Percentiles rank a stretch among this genome's conserved stretches.
Evolutionary conservation across 2,888 invertebrate species (phyloP).

Genomic region (Megalurothrips usitatus): DNA sequence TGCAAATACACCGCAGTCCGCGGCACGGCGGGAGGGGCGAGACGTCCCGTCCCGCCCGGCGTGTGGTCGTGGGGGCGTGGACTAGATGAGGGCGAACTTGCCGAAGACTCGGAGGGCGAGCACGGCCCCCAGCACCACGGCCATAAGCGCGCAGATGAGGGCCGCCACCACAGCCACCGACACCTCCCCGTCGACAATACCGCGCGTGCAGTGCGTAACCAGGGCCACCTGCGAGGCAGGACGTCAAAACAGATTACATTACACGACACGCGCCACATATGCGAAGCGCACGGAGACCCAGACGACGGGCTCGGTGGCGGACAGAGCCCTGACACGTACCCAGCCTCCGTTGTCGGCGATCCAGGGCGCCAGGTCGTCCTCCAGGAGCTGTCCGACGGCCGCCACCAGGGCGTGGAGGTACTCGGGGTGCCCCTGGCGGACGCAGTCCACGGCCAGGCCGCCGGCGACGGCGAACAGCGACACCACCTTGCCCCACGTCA

Average conservation of each 20-base stretch:
- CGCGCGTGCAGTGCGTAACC: conserved; percentile 6
- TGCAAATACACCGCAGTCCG: background rate
- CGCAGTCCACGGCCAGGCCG: conserved; percentile 75
- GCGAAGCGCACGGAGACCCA: too few relatives aligned
- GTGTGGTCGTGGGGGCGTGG: background rate
- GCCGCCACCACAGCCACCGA: conserved; percentile 17
- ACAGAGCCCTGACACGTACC: conserved; percentile 52
- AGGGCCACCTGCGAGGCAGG: background rate
- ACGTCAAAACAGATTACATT: background rate
- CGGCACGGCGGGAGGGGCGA: background rate
- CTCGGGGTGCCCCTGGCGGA: conserved; percentile 70
- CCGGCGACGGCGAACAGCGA: conserved; percentile 78
- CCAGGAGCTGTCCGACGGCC: conserved; percentile 67
- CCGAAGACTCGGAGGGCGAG: background rate
- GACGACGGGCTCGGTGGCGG: background rate
- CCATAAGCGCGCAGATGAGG: conserved; percentile 12
- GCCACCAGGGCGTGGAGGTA: conserved; percentile 72
- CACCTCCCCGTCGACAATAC: conserved; percentile 4
- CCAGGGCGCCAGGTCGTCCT: conserved; percentile 69
- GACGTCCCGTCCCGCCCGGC: background rate
- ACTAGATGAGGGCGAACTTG: conserved; percentile 10
- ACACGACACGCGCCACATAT: too few relatives aligned
- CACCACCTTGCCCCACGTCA: conserved; percentile 77
- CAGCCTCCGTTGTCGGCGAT: conserved; percentile 81
- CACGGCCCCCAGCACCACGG: background rate